A percentile compares a stretch with the other conserved stretches of the same genome.
Conservation (phyloP, 2,888 invertebrate species). For the Hermaeophaga mercurialis region DNA sequence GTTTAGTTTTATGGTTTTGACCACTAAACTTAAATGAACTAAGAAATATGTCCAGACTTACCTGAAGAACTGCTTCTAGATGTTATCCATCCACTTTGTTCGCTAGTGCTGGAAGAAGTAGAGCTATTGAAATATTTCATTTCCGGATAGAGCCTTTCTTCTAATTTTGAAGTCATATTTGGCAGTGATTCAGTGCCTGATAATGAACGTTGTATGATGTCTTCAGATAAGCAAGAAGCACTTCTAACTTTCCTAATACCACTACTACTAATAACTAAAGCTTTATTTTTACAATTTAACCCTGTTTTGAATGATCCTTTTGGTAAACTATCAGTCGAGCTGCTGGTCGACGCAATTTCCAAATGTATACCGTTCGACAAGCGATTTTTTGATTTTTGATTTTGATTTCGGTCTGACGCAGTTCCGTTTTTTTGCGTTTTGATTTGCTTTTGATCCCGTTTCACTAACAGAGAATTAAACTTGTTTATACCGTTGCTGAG, state of each 20-base stretch:
- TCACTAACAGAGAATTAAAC: constrained; percentile 42
- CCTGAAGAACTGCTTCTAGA: constrained; percentile 70
- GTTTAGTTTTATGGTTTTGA: too few species aligned
- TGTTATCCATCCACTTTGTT: constrained; percentile 88
- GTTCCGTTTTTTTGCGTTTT: constrained; percentile 24
- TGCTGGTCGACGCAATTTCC: constrained; percentile 46
- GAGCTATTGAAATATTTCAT: constrained; percentile 51
- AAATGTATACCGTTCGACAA: constrained; percentile 30
- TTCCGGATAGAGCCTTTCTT: constrained; percentile 43
- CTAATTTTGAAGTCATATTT: constrained; percentile 64
- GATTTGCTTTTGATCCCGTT: constrained; percentile 35
- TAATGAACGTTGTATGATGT: constrained; percentile 56
- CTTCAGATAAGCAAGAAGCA: constrained; percentile 64
- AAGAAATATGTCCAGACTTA: too few species aligned
- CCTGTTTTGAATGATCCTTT: constrained; percentile 37
- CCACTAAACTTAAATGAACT: too few species aligned
- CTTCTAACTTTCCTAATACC: constrained; percentile 63
- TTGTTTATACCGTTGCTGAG: constrained; percentile 53
- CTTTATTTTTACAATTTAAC: constrained; percentile 36
- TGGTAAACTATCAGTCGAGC: constrained; percentile 47
- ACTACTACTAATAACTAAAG: constrained; percentile 27
- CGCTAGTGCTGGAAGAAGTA: constrained; percentile 71
- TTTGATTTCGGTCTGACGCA: constrained; percentile 30
- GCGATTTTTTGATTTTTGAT: constrained; percentile 35
- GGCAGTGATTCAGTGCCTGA: constrained; percentile 71